A percentile compares a stretch with the other conserved stretches of the same genome.
phyloP scores from a whole-genome alignment of 2,113 vertebrate species.

The Limanda limanda region DNA sequence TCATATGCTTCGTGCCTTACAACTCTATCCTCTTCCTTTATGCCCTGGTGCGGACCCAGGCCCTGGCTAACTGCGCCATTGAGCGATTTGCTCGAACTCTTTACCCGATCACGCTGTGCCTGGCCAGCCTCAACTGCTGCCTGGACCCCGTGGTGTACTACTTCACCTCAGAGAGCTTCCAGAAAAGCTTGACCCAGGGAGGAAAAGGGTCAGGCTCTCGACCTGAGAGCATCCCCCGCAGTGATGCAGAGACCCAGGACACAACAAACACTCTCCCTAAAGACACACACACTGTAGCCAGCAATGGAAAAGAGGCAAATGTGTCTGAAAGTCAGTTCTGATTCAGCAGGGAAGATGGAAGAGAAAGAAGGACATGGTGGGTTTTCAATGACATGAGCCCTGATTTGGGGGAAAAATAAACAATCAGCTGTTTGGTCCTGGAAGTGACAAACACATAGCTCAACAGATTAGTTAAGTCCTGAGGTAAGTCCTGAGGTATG shows the following conservation, averaged over 20 bases:
- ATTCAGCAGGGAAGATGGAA: constrained; percentile 25
- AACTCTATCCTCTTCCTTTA: constrained; percentile 97
- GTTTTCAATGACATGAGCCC: constrained; percentile 20
- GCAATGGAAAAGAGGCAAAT: constrained; percentile 86
- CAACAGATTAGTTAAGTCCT: constrained; percentile 75
- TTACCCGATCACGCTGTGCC: constrained; percentile 94
- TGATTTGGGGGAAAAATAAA: constrained; percentile 34
- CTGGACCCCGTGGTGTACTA: constrained; percentile 98
- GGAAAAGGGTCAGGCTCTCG: constrained; percentile 81
- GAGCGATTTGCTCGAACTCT: constrained; percentile 93
- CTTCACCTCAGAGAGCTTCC: constrained; percentile 97
- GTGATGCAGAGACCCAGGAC: constrained; percentile 83
- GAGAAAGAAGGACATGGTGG: constrained; percentile 16
- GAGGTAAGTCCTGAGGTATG: constrained; percentile 74
- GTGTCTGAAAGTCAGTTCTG: constrained; percentile 76
- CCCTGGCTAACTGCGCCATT: constrained; percentile 90
- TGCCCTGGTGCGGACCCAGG: constrained; percentile 92
- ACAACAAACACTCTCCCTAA: constrained; percentile 45
- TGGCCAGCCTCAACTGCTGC: constrained; percentile 96
- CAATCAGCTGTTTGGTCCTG: constrained; percentile 66
- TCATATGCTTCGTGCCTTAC: constrained; percentile 97
- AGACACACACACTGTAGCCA: constrained; percentile 82
- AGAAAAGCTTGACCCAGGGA: constrained; percentile 93
- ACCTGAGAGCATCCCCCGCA: constrained; percentile 88
- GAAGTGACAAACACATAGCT: constrained; percentile 74